These are phyloP conservation scores for Drosophila sordidula DNA, from an alignment of 2,888 invertebrate species.

Conservation along the genomic window DNA sequence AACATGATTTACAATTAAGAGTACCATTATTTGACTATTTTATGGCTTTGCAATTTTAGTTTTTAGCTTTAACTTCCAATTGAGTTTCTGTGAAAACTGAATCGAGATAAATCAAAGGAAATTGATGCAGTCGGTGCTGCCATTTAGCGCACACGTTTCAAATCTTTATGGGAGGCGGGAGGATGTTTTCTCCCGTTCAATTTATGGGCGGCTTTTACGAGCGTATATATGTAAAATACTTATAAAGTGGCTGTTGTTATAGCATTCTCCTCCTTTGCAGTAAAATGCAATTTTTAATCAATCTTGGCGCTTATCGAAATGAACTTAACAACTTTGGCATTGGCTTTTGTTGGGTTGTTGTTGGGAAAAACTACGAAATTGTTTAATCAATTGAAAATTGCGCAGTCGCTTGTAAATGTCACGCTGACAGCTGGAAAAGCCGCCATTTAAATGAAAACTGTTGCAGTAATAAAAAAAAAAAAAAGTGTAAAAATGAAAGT, in stretches of 20 bases:
- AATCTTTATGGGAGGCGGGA: not conserved
- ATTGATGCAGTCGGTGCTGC: constrained; percentile 11
- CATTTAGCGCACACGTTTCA: constrained; percentile 5
- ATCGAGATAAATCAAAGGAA: constrained; percentile 26
- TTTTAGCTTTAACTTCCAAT: constrained; percentile 5
- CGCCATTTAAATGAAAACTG: constrained; percentile 62
- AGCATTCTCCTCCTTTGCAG: not conserved
- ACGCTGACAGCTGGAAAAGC: constrained; percentile 65
- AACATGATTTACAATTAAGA: constrained; percentile 3
- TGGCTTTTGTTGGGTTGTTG: constrained; percentile 14
- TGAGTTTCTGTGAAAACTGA: constrained; percentile 1
- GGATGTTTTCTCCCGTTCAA: not conserved
- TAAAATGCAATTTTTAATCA: constrained; percentile 27
- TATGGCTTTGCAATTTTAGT: not conserved
- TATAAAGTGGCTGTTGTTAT: not conserved
- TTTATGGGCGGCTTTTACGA: constrained; percentile 20
- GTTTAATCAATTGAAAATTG: constrained; percentile 78
- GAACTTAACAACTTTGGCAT: constrained; percentile 24
- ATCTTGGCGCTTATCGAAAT: constrained; percentile 40
- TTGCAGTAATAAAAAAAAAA: constrained; percentile 15
- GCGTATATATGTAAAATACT: not conserved
- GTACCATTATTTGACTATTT: not conserved
- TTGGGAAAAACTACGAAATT: constrained; percentile 58
- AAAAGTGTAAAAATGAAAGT: constrained; percentile 45
- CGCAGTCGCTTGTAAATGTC: constrained; percentile 69